Base-by-base conservation (phyloP, 2,797 vertebrate genomes). In the Gadopsis marmoratus region DNA sequence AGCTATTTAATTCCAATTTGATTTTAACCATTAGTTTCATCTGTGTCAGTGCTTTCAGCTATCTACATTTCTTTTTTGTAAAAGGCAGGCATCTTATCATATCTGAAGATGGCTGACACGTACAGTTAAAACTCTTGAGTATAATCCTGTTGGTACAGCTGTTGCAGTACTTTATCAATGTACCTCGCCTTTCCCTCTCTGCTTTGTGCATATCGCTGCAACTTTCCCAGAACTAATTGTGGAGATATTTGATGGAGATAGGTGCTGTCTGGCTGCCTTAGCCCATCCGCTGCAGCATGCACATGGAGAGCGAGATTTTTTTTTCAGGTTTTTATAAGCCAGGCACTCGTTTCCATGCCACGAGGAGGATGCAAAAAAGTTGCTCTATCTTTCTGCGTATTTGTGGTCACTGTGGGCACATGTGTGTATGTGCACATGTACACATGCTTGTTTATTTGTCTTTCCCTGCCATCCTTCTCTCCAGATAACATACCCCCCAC, bases 161-260 rank as follows among this genome's bases (percentile, higher is more conserved):
- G 82, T 88, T 80, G 81, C 76, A 26, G 51, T 45, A 64, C 71
- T 76, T 87, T 81, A 90, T 91, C 78, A 83, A 82, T 83, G 69
- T 35, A 53, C 82, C 74, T 80, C 51, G 61, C 77, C 64, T 84
- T 71, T 71, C 76, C 53, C 41, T 51, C 63, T 71, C 68, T 51
- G 76, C 61, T 83, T 78, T 82, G 80, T 77, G 73, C 58, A 0
- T 62, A 77, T 61, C n/a, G 4, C 56, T 67, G 70, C 79, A 86
- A 84, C 82, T 82, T 88, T 83, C 83, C 77, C 81, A 60, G 51
- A 87, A 88, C 76, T 88, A 89, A 91, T 72, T 79, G 77, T 16
- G 29, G 50, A 79, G 87, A 89, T 90, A 75, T 79, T 89, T 76
- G 82, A 71, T 68, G 37, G 66, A 72, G 84, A 89, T 82, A 70